Evolutionary conservation across 1,140 invertebrate species (phyloP).

Genomic region (Dysdera silvatica): DNA sequence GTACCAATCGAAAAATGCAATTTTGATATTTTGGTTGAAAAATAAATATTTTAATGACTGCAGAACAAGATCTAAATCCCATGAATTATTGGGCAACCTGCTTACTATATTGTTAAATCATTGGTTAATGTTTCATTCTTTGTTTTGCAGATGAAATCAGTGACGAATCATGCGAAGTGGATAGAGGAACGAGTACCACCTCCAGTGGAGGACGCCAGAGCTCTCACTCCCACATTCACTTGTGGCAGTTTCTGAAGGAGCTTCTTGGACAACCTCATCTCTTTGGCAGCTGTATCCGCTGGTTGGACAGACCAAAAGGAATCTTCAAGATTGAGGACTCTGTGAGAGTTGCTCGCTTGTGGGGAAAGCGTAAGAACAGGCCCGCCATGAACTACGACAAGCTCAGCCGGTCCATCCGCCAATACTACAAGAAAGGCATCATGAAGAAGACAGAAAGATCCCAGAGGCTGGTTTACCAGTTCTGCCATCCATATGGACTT

Average conservation of each 20-base stretch:
- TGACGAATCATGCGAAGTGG: conserved; percentile 28
- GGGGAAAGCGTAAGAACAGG: conserved; percentile 94
- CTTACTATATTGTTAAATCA: no score
- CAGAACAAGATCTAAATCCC: no score
- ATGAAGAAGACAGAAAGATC: conserved; percentile 99
- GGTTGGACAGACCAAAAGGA: conserved; percentile 86
- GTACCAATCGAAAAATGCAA: no score
- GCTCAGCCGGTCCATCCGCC: conserved; percentile 89
- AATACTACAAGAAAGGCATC: conserved; percentile 99
- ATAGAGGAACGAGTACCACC: conserved; percentile 41
- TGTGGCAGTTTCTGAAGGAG: conserved; percentile 99
- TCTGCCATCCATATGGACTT: conserved; percentile 87
- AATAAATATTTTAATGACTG: no score
- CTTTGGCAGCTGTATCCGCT: conserved; percentile 88
- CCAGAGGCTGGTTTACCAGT: conserved; percentile 97
- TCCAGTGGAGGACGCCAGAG: conserved; percentile 38
- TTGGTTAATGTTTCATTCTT: no score
- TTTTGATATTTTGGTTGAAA: no score
- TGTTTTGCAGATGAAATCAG: conserved; percentile 47
- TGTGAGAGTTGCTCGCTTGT: conserved; percentile 84
- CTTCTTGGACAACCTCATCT: conserved; percentile 74
- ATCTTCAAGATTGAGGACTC: conserved; percentile 99
- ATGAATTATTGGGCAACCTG: no score
- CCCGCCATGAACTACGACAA: conserved; percentile 99
- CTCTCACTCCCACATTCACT: conserved; percentile 79